phyloP scores from a whole-genome alignment of 2,888 invertebrate genomes.

The Folsomia manolachei region DNA sequence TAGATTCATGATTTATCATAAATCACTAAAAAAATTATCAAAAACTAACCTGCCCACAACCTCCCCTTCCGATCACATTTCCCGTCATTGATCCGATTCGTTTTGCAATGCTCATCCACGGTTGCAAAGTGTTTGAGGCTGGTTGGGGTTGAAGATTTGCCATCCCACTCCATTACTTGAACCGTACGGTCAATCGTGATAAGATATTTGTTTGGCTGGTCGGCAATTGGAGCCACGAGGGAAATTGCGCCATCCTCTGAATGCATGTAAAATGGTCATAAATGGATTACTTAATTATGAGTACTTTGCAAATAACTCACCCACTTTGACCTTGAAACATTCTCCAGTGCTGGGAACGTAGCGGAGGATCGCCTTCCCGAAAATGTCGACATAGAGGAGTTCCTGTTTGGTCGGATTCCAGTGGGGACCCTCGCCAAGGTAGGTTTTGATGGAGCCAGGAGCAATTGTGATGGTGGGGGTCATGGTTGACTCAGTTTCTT shows the following conservation, averaged over 20 bases:
- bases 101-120: constrained; percentile 58
- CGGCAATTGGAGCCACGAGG: constrained; percentile 67
- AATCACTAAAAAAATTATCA: neutral
- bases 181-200: constrained; percentile 64
- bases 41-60: constrained; percentile 65
- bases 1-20: neutral
- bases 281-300: neutral
- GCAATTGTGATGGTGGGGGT: neutral
- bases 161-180: constrained; percentile 65
- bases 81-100: constrained; percentile 72
- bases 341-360: constrained; percentile 43
- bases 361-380: constrained; percentile 45
- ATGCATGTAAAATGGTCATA: neutral
- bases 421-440: constrained; percentile 48
- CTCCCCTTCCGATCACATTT: constrained; percentile 73
- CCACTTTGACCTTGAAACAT: constrained; percentile 36
- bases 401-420: constrained; percentile 44
- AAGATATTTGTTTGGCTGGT: constrained; percentile 62
- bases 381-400: constrained; percentile 47
- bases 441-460: neutral
- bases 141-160: constrained; percentile 54
- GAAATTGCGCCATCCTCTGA: constrained; percentile 54
- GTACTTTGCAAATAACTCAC: constrained; percentile 25
- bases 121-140: constrained; percentile 58
- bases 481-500: too few relatives aligned